phyloP scores from a whole-genome alignment of 2,113 vertebrate genomes.

The Ochotona princeps region DNA sequence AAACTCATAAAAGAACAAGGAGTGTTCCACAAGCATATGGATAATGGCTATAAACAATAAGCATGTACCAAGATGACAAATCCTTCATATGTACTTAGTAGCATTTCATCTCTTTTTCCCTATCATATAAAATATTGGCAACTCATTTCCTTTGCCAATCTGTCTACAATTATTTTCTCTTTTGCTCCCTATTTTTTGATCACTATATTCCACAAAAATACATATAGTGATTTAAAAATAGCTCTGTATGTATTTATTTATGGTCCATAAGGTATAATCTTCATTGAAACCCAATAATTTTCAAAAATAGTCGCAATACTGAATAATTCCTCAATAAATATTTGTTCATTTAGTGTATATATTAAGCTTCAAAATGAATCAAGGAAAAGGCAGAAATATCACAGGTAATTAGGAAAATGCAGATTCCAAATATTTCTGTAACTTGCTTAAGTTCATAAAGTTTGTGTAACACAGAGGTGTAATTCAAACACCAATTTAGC shows the following conservation, averaged over 20 bases:
- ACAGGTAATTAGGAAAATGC: not conserved
- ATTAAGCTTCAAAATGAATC: constrained; percentile 3
- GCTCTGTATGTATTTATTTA: not conserved
- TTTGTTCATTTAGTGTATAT: not conserved
- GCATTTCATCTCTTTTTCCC: too few species aligned
- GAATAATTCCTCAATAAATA: not conserved
- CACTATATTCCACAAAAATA: not conserved
- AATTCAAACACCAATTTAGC: not conserved
- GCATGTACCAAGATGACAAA: too few species aligned
- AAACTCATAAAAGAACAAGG: too few species aligned
- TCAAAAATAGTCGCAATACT: not conserved
- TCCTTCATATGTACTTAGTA: too few species aligned
- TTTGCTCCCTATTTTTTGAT: not conserved
- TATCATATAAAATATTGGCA: not conserved
- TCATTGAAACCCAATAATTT: not conserved
- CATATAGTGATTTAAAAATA: not conserved
- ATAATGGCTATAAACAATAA: too few species aligned
- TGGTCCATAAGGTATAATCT: not conserved
- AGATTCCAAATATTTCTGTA: not conserved
- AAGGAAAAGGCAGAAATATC: not conserved
- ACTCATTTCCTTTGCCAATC: not conserved
- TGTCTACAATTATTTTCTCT: not conserved
- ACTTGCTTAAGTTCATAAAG: not conserved
- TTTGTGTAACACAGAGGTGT: not conserved
- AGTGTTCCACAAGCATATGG: too few species aligned